Evolutionary conservation across 30 jellyfish, hydroid and myxozoan species (phyloP).

Genomic region (Sanderia malayensis): DNA sequence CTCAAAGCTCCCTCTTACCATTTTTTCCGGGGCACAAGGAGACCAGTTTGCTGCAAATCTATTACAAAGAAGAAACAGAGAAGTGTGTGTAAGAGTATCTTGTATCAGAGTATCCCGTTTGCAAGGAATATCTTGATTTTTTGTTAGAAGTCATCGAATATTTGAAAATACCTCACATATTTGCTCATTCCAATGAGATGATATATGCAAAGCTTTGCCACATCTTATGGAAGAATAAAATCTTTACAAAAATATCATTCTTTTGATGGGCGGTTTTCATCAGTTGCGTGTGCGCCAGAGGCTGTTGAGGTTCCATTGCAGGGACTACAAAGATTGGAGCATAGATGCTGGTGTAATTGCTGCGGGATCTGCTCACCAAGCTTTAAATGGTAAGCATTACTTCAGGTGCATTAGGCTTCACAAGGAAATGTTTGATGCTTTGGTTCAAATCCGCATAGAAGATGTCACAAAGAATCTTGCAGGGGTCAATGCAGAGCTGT

Average conservation of each 20-base stretch:
- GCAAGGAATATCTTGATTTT: constrained; percentile 3
- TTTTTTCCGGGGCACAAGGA: too few relatives aligned
- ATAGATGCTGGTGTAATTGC: constrained; percentile 26
- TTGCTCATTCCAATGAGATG: constrained; percentile 42
- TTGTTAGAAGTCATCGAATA: background rate
- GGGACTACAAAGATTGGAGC: constrained; percentile 53
- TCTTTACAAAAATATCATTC: background rate
- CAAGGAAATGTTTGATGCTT: constrained; percentile 18
- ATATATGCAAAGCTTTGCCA: constrained; percentile 26
- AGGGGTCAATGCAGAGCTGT: background rate
- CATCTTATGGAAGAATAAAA: background rate
- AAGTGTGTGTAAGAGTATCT: constrained; percentile 31
- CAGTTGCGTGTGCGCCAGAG: constrained; percentile 39
- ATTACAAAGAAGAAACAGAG: background rate
- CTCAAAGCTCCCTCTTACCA: too few relatives aligned
- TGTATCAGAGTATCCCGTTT: constrained; percentile 35
- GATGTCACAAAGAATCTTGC: constrained; percentile 7
- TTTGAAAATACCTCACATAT: constrained; percentile 21
- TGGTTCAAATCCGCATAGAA: constrained; percentile 7
- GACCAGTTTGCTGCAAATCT: too few relatives aligned
- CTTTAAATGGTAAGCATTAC: constrained; percentile 33
- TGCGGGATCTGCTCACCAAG: constrained; percentile 30
- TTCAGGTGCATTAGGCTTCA: constrained; percentile 12
- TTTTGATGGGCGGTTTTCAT: constrained; percentile 48
- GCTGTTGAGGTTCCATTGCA: constrained; percentile 33